Evolutionary conservation across 2,113 vertebrate genomes (phyloP), one percentile per base, ranked within the genome.

Genomic region (Seriola dumerili): DNA sequence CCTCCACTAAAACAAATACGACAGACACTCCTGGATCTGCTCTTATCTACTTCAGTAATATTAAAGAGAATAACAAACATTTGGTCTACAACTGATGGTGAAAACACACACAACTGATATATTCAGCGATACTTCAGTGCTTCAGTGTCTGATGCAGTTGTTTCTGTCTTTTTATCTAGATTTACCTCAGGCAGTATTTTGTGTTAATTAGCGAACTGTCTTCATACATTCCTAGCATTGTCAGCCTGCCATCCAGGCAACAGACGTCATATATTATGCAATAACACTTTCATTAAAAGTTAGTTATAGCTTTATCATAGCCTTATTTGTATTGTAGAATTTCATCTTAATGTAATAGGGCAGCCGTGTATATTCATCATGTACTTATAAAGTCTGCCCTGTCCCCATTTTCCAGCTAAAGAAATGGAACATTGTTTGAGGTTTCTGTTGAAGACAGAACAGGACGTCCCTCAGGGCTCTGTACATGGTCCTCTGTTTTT

Each of bases 1-100:
- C 68, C 64, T 67, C 52, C 16, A 76, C 52, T 48, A 55, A 77
- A 73, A 65, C 25, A 74, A 83, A 86, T 63, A 46, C 55, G 72
- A 65, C 8, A 11, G 16, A 70, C 64, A 55, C 44, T 75, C 48
- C 46, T 52, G 61, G 64, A 62, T 59, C 13, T 71, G 12, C 64
- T 61, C 34, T 72, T 17, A 29, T 65, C 66, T 50, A 4, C 13
- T 57, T 40, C 9, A 8, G 25, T 61, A 2, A 40, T 9, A 25
- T 3, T n/a, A 65, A 74, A 8, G 6, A 17, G 32, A 36, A 16
- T 19, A 19, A 5, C 17, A 16, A 40, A 63, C 32, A 7, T 23
- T 23, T 40, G 44, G 4, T 29, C 75, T 25, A 2, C 46, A 21
- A 13, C 13, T 48, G 14, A 46, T 0, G 0, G 13, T 8, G 38